Conservation (phyloP, 1,140 invertebrate species). For the Phthorimaea operculella region DNA sequence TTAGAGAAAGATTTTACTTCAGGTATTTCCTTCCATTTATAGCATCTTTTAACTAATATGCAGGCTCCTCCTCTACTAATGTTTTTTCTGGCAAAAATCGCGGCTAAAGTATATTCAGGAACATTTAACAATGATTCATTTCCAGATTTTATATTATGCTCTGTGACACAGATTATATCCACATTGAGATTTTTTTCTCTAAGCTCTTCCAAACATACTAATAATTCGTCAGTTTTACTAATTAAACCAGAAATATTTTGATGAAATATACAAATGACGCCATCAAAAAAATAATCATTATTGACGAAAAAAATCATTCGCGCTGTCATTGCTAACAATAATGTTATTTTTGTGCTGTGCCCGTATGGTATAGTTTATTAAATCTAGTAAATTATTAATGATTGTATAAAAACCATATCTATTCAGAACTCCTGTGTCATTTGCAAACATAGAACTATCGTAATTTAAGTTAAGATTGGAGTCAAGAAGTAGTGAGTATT, state of each 20-base stretch:
- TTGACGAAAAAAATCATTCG: too few relatives aligned
- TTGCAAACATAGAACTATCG: conserved; percentile 9
- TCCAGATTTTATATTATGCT: conserved; percentile 14
- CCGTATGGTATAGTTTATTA: background rate
- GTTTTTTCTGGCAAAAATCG: conserved; percentile 10
- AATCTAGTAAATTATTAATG: background rate
- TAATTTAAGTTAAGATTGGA: conserved; percentile 11
- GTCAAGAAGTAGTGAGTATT: conserved; percentile 14
- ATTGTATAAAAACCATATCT: background rate
- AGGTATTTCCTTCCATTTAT: conserved; percentile 10
- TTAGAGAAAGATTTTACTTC: conserved; percentile 5
- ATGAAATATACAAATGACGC: conserved; percentile 13
- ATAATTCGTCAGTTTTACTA: conserved; percentile 12
- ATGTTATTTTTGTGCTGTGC: too few relatives aligned
- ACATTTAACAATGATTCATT: conserved; percentile 8
- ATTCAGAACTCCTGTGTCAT: background rate
- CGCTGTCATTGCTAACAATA: too few relatives aligned
- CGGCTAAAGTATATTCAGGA: conserved; percentile 11
- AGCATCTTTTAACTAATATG: conserved; percentile 12
- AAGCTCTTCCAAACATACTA: conserved; percentile 9
- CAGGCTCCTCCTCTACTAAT: conserved; percentile 16
- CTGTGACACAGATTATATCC: conserved; percentile 16
- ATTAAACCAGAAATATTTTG: conserved; percentile 21
- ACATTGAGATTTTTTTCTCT: background rate
- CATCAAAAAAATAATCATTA: conserved; percentile 10